Base-by-base conservation (phyloP, 2,797 vertebrate species). In the Helicolenus hilgendorfi region DNA sequence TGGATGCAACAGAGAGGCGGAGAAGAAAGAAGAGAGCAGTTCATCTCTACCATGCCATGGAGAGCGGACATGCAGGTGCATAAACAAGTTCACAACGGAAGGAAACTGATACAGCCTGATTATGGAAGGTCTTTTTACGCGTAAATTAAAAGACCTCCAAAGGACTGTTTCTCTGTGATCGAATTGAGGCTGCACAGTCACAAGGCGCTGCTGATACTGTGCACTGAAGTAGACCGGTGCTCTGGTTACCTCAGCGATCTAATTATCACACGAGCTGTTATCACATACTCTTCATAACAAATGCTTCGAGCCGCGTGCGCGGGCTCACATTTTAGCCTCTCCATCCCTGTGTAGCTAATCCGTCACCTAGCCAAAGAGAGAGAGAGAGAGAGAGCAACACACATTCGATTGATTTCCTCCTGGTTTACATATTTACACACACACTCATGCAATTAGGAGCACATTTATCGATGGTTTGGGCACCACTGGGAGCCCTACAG, bases 391-490 rank as follows among this genome's bases (percentile, higher is more conserved):
- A 87, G 87, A 90, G 84, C 86, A 89, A 96, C 95, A 96, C 81
- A 85, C 85, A 68, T 81, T 70, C 84, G 82, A 94, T 96, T 93
- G 94, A 97, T 96, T 95, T 91, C 88, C 89, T 92, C 77, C 91
- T 87, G 89, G 93, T 95, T 96, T 96, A 95, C 95, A 97, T 97
- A 96, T 97, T 96, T 96, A 96, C 72, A 74, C 72, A 92, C 94
- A 86, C 79, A 74, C 89, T 74, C 86, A 74, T 79, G 93, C 94
- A 97, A 95, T 96, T 96, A 95, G 93, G 86, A 94, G 84, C 80
- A 41, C 82, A 80, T 93, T 96, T 95, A 96, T 96, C 79, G 94
- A 96, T 86, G 84, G 81, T 60, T 77, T 79, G n/a, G 14, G 68
- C 90, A 86, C 91, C 93, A 20, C 89, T 80, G 92, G 93, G 93